Percentiles rank a stretch among this genome's conserved stretches.
These are phyloP conservation scores for Ormyrus thymus DNA, from an alignment of 2,888 invertebrate species.

Conservation along the genomic window DNA sequence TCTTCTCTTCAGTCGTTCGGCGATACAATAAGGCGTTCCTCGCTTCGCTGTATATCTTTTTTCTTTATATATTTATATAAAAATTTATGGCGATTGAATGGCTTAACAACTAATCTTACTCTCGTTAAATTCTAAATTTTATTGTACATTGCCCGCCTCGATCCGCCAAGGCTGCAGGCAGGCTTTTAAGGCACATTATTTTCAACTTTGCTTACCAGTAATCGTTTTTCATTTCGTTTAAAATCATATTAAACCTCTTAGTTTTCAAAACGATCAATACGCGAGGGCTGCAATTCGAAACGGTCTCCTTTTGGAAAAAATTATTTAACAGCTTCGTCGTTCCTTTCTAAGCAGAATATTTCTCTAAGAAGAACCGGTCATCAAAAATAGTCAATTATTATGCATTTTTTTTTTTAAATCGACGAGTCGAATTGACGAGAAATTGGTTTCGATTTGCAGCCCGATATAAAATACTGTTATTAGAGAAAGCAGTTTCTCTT, in stretches of 20 bases:
- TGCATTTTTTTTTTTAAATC: background rate
- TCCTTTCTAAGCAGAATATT: no score
- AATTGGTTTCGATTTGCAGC: slow-evolving; percentile 37
- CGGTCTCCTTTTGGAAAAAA: no score
- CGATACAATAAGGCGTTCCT: slow-evolving; percentile 54
- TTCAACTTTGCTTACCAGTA: slow-evolving; percentile 30
- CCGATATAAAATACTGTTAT: slow-evolving; percentile 51
- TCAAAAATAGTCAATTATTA: no score
- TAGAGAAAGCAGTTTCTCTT: slow-evolving; percentile 40
- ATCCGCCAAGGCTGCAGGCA: slow-evolving; percentile 56
- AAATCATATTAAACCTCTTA: slow-evolving; percentile 1
- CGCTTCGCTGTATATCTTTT: background rate
- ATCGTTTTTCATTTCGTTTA: background rate
- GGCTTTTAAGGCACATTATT: slow-evolving; percentile 57
- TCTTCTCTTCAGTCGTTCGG: slow-evolving; percentile 63
- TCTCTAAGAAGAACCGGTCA: no score
- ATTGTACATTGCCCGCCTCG: slow-evolving; percentile 69
- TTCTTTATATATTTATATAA: slow-evolving; percentile 62
- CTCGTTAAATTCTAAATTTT: slow-evolving; percentile 51
- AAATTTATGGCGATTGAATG: slow-evolving; percentile 73
- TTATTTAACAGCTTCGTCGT: no score
- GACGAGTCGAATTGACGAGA: slow-evolving; percentile 5
- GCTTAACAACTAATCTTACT: slow-evolving; percentile 65
- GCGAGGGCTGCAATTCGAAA: background rate
- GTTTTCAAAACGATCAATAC: background rate